Percentiles rank a stretch among this genome's conserved stretches.
Conservation (phyloP, 2,113 vertebrate genomes). For the Oxyura jamaicensis region DNA sequence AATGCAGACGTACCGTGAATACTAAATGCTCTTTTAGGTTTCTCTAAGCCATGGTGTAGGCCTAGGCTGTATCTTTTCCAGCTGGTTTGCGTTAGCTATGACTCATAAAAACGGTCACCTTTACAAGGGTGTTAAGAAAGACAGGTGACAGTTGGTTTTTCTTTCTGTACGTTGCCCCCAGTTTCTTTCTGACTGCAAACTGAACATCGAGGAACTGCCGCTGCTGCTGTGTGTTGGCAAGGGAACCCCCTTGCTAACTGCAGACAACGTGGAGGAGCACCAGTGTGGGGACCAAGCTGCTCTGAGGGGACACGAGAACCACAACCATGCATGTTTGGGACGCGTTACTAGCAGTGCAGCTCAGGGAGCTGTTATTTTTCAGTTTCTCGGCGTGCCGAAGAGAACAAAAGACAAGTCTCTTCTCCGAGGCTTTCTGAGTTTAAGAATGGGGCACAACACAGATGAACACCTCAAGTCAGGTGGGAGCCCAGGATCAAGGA, state of each 20-base stretch:
- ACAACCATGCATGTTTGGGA: neutral
- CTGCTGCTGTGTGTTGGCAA: fast-evolving
- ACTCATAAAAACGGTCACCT: neutral
- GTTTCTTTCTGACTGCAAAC: neutral
- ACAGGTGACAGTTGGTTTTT: neutral
- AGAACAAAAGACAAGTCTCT: neutral
- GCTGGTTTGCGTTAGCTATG: neutral
- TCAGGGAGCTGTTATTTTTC: neutral
- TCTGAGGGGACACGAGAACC: neutral
- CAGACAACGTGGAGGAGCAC: neutral
- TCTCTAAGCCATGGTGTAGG: neutral
- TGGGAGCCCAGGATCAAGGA: neutral
- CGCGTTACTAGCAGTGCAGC: neutral
- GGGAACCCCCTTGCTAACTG: neutral
- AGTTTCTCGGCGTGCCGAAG: neutral
- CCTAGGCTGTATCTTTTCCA: neutral
- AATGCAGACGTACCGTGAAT: slow-evolving; percentile 9
- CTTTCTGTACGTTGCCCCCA: neutral
- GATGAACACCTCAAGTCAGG: neutral
- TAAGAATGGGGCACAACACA: neutral
- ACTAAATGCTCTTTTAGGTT: neutral
- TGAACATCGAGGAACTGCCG: neutral
- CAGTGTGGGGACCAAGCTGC: fast-evolving
- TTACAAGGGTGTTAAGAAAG: neutral
- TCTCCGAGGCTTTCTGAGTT: neutral